Conservation (phyloP, 2,797 vertebrate genomes). For the Melopsittacus undulatus region DNA sequence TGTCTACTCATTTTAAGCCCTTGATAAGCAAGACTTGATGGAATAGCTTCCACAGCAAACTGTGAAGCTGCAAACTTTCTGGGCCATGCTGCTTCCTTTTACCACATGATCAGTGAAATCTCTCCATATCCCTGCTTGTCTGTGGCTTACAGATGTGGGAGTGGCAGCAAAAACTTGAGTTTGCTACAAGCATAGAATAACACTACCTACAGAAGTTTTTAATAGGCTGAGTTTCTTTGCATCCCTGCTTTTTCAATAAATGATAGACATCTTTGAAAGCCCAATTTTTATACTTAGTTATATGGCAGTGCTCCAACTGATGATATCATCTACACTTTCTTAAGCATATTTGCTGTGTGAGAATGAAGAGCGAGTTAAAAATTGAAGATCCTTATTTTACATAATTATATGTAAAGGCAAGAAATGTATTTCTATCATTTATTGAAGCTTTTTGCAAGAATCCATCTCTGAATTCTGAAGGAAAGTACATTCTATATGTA, state of each 20-base stretch:
- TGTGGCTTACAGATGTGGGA: background rate
- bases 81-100: background rate
- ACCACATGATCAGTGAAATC: background rate
- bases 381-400: conserved; percentile 57
- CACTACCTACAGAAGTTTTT: conserved; percentile 39
- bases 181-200: background rate
- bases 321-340: conserved; percentile 30
- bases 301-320: background rate
- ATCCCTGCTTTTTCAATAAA: conserved; percentile 42
- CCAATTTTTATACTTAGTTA: conserved; percentile 36
- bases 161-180: conserved; percentile 6
- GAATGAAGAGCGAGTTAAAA: conserved; percentile 47
- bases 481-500: conserved; percentile 57
- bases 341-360: conserved; percentile 32
- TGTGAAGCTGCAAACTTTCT: background rate
- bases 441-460: conserved; percentile 32
- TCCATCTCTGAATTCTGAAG: conserved; percentile 15
- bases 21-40: background rate
- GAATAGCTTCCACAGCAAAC: background rate
- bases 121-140: background rate
- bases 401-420: conserved; percentile 57
- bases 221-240: conserved; percentile 11
- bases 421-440: conserved; percentile 55
- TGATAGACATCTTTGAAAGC: conserved; percentile 50
- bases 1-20: conserved; percentile 1